Conservation (phyloP, 1,140 invertebrate species). For the Pomacea maculata region DNA sequence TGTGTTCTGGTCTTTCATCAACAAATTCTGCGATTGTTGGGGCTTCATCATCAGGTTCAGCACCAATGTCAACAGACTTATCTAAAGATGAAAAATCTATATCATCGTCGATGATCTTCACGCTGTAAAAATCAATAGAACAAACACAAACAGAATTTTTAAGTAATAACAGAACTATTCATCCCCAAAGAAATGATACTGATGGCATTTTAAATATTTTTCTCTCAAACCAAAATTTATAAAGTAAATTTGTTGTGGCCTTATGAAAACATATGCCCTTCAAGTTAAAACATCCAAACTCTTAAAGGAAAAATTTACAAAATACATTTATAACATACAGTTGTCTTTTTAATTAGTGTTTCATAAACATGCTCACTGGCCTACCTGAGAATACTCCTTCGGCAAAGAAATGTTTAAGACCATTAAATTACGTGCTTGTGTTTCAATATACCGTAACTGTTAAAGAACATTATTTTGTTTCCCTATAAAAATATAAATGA, state of each 20-base stretch:
- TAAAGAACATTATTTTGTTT: too few relatives aligned
- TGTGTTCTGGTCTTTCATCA: conserved; percentile 81
- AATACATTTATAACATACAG: too few relatives aligned
- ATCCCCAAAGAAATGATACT: not conserved
- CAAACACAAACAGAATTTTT: not conserved
- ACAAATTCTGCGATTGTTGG: conserved; percentile 90
- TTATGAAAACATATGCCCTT: not conserved
- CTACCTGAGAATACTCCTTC: too few relatives aligned
- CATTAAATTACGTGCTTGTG: too few relatives aligned
- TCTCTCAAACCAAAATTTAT: not conserved
- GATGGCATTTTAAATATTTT: not conserved
- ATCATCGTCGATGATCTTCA: conserved; percentile 88
- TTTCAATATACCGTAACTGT: too few relatives aligned
- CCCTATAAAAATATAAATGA: too few relatives aligned
- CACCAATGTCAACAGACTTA: conserved; percentile 71
- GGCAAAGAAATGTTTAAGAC: too few relatives aligned
- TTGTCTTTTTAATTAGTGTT: too few relatives aligned
- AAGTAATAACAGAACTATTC: not conserved
- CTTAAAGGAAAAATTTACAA: too few relatives aligned
- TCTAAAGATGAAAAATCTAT: conserved; percentile 75
- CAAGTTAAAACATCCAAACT: not conserved
- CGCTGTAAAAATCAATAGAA: not conserved
- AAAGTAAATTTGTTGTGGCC: not conserved
- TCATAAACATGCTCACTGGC: too few relatives aligned
- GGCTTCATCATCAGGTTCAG: conserved; percentile 84